Evolutionary conservation across 1,140 invertebrate genomes (phyloP).

Genomic region (Hypsibius dujardini): DNA sequence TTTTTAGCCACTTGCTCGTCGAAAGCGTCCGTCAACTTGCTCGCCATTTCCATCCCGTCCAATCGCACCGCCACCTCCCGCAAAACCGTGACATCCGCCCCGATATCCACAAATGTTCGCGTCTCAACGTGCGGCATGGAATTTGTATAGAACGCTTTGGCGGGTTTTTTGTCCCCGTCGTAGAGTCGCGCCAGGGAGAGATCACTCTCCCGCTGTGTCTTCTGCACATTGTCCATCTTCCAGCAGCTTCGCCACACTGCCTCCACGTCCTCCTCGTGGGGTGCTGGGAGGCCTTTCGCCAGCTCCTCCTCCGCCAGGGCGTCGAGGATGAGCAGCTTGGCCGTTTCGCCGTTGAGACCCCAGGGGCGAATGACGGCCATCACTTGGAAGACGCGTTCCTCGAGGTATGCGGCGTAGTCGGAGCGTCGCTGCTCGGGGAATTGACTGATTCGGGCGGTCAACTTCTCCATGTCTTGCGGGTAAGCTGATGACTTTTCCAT

Average conservation of each 20-base stretch:
- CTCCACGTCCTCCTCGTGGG: not conserved
- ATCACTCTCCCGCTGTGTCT: not conserved
- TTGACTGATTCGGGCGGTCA: not conserved
- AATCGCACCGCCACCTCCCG: not conserved
- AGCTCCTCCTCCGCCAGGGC: not conserved
- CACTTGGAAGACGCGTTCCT: not conserved
- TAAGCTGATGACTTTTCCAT: too few relatives aligned
- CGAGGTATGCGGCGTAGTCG: not conserved
- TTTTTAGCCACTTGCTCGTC: not conserved
- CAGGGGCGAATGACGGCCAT: not conserved
- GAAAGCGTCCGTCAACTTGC: not conserved
- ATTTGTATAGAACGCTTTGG: not conserved
- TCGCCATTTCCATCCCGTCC: not conserved
- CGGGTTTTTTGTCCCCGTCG: not conserved
- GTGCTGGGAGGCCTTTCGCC: not conserved
- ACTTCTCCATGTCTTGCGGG: not conserved
- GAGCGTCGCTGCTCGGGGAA: not conserved
- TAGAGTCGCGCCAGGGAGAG: not conserved
- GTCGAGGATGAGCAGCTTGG: not conserved
- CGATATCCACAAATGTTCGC: not conserved
- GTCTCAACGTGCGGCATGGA: not conserved
- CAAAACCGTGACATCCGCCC: not conserved
- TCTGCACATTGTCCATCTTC: not conserved
- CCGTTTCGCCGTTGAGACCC: constrained; percentile 8
- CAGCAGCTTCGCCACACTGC: not conserved